Conservation (phyloP, 2,888 invertebrate species). For the Poecilus cupreus region DNA sequence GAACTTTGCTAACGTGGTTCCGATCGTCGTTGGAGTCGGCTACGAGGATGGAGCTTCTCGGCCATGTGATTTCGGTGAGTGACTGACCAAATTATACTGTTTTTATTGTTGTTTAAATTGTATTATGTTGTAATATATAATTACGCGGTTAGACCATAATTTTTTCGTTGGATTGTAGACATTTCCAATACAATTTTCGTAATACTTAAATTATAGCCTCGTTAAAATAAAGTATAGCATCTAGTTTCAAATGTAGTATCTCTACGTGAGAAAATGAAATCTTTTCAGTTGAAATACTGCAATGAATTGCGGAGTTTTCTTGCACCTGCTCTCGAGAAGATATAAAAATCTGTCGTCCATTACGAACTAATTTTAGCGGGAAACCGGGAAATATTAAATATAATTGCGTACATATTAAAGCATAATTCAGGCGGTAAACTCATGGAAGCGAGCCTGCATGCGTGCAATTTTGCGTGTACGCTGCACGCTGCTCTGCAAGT, state of each 20-base stretch:
- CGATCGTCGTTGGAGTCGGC: not conserved
- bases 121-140: conserved; percentile 17
- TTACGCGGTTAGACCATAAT: not conserved
- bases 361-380: not conserved
- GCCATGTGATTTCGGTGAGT: not conserved
- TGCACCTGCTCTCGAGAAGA: not conserved
- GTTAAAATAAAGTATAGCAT: no score
- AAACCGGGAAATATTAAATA: conserved; percentile 11
- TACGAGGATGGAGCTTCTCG: not conserved
- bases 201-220: no score
- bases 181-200: not conserved
- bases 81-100: not conserved
- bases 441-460: not conserved
- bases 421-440: not conserved
- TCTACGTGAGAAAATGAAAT: no score
- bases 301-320: not conserved
- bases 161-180: not conserved
- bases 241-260: no score
- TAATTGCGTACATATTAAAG: conserved; percentile 13
- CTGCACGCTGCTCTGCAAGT: not conserved
- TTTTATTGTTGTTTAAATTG: not conserved
- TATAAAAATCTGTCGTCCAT: not conserved
- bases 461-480: not conserved
- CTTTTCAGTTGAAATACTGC: not conserved
- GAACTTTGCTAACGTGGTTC: not conserved